These are phyloP conservation scores for Rhopalosiphum nymphaeae DNA, from an alignment of 2,888 invertebrate genomes.

Conservation along the genomic window DNA sequence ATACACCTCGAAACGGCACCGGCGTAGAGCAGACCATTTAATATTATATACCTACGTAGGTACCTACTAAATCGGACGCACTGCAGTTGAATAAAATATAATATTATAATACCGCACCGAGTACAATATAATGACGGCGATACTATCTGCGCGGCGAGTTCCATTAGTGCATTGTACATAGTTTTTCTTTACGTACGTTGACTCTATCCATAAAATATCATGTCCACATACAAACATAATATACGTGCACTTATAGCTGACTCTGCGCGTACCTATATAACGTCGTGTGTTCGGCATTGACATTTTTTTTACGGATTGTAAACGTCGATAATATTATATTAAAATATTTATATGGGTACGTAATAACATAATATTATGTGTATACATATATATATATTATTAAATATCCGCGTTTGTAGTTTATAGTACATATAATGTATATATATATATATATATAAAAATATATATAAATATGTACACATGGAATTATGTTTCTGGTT, in stretches of 20 bases:
- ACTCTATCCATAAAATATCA: background rate
- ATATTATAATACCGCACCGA: background rate
- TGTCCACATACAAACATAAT: background rate
- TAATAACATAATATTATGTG: too few species aligned
- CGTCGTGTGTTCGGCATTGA: too few species aligned
- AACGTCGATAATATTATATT: background rate
- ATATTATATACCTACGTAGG: background rate
- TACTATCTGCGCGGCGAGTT: background rate
- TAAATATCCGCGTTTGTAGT: background rate
- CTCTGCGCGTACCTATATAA: too few species aligned
- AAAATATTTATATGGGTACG: too few species aligned
- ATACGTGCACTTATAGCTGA: background rate
- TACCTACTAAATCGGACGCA: background rate
- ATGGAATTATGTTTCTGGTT: background rate
- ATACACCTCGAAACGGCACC: background rate
- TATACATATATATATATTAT: background rate
- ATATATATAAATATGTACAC: background rate
- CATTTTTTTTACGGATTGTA: background rate
- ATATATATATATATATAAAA: too few species aligned
- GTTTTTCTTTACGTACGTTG: background rate
- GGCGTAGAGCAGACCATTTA: background rate
- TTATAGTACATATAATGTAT: background rate
- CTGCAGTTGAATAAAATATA: background rate
- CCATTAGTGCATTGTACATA: background rate
- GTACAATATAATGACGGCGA: background rate